Base-by-base conservation (phyloP, 1,140 invertebrate species). In the Lepidurus packardi region DNA sequence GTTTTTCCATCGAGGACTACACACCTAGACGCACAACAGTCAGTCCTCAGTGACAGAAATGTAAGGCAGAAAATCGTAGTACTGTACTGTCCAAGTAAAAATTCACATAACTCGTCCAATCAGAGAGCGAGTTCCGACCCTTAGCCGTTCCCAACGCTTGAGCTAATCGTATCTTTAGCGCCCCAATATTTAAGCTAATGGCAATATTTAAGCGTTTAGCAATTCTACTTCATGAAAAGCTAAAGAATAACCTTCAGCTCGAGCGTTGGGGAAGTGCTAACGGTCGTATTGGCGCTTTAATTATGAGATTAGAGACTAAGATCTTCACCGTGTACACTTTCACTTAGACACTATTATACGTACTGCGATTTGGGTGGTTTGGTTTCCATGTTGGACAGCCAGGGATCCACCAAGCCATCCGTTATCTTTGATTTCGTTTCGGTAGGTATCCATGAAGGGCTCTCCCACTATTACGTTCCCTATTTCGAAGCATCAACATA, bases 1-100 rank as follows among this genome's bases (percentile, higher is more conserved):
- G 75, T 84, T 84, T 34, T 79, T 80, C 83, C 83, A 84, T 24
- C 83, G 79, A 80, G 82, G 83, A 6, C 82, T 83, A 79, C 84
- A 84, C n/a, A 80, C 80, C 82, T 83, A n/a, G 9, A 79, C 74
- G 73, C 47, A 78, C 77, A 74, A 45, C 34, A 78, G 13, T 43
- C 47, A 45, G 5, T 34, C n/a, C n/a, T 53, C 34, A 45, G 21
- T n/a, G 11, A 34, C 53, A 65, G 8, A 8, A 16, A 65, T n/a
- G 16, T n/a, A 65, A 65, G 16, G 1, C 16, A 65, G 45, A 16
- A 47, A 47, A 47, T 2, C 2, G 45, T 10, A 16, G 45, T 47
- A 47, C 10, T 47, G 10, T 47, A 11, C 45, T 7, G 0, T 4
- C 34, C 34, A 34, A 34, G 34, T 34, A 34, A 34, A 34, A 34